Evolutionary conservation across 2,888 invertebrate genomes (phyloP).

Genomic region (Eilema depressum): DNA sequence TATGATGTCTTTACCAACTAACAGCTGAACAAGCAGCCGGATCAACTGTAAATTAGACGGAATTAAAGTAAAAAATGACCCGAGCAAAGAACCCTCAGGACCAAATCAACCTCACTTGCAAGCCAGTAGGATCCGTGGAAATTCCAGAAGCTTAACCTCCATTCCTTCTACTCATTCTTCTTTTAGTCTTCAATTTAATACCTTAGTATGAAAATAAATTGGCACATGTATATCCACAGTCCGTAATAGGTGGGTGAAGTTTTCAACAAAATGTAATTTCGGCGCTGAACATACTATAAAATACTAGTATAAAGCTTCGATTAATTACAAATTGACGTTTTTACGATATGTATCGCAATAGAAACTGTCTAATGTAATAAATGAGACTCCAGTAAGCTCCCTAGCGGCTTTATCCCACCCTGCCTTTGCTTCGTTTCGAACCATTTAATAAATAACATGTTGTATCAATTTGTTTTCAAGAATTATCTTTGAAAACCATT

Average conservation of each 20-base stretch:
- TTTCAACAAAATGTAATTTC: not conserved
- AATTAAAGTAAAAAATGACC: too few species aligned
- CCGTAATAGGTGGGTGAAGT: not conserved
- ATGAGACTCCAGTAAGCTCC: constrained; percentile 32
- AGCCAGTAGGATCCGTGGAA: not conserved
- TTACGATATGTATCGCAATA: constrained; percentile 36
- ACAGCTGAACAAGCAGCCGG: too few species aligned
- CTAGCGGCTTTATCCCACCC: not conserved
- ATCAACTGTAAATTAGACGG: too few species aligned
- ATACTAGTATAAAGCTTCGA: constrained; percentile 27
- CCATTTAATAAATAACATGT: constrained; percentile 2
- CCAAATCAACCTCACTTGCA: not conserved
- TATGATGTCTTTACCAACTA: too few species aligned
- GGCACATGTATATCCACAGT: not conserved
- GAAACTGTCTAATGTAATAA: constrained; percentile 40
- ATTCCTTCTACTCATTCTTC: not conserved
- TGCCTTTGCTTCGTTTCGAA: not conserved
- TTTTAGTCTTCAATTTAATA: not conserved
- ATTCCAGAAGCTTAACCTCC: not conserved
- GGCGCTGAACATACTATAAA: not conserved
- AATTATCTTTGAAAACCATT: not conserved
- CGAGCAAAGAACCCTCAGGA: too few species aligned
- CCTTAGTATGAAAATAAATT: not conserved
- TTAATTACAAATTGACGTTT: constrained; percentile 39
- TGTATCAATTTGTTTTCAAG: constrained; percentile 8